phyloP scores from a whole-genome alignment of 1,140 invertebrate species.

The Penaeus indicus region DNA sequence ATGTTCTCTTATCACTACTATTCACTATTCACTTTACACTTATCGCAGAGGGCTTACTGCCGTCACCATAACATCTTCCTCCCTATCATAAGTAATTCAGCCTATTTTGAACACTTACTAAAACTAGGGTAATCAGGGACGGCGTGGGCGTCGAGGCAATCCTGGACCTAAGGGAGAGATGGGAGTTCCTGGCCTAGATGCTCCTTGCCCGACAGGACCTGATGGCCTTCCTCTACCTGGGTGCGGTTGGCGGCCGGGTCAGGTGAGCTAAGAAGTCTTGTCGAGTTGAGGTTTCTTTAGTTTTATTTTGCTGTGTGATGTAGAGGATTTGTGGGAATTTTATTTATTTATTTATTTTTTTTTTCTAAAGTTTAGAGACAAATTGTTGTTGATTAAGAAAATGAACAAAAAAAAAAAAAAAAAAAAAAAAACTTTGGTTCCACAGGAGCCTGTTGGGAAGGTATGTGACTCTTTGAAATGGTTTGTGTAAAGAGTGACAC shows the following conservation, averaged over 20 bases:
- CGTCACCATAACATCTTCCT: no score
- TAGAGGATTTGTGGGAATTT: not conserved
- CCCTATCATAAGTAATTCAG: not conserved
- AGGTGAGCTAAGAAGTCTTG: slow-evolving; percentile 43
- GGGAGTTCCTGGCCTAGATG: slow-evolving; percentile 95
- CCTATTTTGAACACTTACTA: slow-evolving; percentile 67
- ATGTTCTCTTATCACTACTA: no score
- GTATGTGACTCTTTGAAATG: no score
- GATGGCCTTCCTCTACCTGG: slow-evolving; percentile 94
- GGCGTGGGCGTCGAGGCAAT: slow-evolving; percentile 90
- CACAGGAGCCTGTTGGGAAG: no score
- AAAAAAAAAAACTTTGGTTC: no score
- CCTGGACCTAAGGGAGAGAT: slow-evolving; percentile 93
- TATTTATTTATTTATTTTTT: no score
- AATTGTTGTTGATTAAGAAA: no score
- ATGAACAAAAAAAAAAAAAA: no score
- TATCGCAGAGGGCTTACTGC: no score
- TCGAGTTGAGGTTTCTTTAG: not conserved
- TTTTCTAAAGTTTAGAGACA: no score
- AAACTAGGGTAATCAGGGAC: slow-evolving; percentile 84
- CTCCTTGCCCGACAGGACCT: slow-evolving; percentile 93
- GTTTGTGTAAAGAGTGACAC: no score
- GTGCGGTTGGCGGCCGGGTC: slow-evolving; percentile 88
- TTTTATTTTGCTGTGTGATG: not conserved
- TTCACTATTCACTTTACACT: no score